Conservation (phyloP, 2,113 vertebrate species). For the Oophaga pumilio region DNA sequence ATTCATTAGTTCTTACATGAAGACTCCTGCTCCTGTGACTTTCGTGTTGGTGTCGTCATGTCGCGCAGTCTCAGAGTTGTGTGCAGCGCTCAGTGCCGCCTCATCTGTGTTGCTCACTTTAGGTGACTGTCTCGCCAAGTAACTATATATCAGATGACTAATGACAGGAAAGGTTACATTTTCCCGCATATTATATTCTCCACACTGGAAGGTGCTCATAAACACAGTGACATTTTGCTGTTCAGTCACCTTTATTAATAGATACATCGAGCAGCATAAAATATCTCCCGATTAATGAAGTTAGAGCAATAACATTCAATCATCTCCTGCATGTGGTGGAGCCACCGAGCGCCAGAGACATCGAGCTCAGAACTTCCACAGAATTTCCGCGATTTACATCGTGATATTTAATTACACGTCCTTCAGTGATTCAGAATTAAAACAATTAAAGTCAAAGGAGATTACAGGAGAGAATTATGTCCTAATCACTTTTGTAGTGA, state of each 20-base stretch:
- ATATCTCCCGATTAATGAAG: constrained; percentile 45
- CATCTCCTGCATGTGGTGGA: neutral
- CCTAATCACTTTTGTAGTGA: neutral
- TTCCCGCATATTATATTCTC: constrained; percentile 12
- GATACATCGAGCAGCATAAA: constrained; percentile 28
- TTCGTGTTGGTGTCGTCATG: too few relatives aligned
- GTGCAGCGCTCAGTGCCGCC: neutral
- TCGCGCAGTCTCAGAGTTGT: neutral
- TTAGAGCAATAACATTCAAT: constrained; percentile 23
- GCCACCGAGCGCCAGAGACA: neutral
- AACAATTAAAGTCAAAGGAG: neutral
- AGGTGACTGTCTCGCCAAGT: constrained; percentile 5
- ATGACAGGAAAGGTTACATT: constrained; percentile 49
- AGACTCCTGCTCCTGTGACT: neutral
- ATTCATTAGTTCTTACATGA: too few relatives aligned
- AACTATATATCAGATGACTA: constrained; percentile 10
- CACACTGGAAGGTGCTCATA: constrained; percentile 38
- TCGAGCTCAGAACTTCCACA: too few relatives aligned
- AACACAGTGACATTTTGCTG: constrained; percentile 50
- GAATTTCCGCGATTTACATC: neutral
- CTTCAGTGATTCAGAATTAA: neutral
- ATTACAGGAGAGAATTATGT: neutral
- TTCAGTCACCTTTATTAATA: constrained; percentile 52
- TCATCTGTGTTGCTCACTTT: neutral
- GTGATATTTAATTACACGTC: neutral